A percentile compares a stretch with the other conserved stretches of the same genome.
phyloP scores from a whole-genome alignment of 2,888 invertebrate species.

The Drosophila meridionalis region DNA sequence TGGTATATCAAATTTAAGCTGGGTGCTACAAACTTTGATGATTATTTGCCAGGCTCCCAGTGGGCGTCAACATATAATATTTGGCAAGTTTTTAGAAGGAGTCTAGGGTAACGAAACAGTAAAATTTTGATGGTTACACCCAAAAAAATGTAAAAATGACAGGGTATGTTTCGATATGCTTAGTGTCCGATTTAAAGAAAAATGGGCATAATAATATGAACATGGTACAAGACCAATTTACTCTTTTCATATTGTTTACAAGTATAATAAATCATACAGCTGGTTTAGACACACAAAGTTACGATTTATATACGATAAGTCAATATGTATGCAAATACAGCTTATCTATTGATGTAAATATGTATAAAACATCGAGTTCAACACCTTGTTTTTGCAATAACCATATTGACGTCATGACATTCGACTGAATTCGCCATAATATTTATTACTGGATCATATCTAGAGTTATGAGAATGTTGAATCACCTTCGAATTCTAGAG shows the following conservation, averaged over 20 bases:
- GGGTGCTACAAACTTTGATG: too few relatives aligned
- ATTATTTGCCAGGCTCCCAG: too few relatives aligned
- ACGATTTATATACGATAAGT: neutral
- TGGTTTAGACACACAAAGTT: neutral
- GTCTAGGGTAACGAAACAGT: too few relatives aligned
- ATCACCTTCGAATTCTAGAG: slow-evolving; percentile 14
- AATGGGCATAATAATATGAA: too few relatives aligned
- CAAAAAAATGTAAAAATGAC: too few relatives aligned
- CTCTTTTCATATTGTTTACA: neutral
- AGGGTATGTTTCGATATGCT: too few relatives aligned
- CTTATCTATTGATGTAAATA: neutral
- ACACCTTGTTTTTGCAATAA: neutral
- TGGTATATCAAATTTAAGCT: too few relatives aligned
- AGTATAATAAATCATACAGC: neutral
- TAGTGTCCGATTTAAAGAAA: too few relatives aligned
- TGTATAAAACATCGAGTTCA: neutral
- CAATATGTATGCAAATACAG: neutral
- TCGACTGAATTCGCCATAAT: slow-evolving; percentile 9
- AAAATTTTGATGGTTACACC: too few relatives aligned
- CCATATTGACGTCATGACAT: slow-evolving; percentile 2
- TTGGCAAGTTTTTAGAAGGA: too few relatives aligned
- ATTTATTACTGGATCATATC: neutral
- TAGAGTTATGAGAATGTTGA: slow-evolving; percentile 19
- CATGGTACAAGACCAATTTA: too few relatives aligned
- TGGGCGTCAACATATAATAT: too few relatives aligned